Base-by-base conservation (phyloP, 2,888 invertebrate species). In the Pseudococcus longispinus region DNA sequence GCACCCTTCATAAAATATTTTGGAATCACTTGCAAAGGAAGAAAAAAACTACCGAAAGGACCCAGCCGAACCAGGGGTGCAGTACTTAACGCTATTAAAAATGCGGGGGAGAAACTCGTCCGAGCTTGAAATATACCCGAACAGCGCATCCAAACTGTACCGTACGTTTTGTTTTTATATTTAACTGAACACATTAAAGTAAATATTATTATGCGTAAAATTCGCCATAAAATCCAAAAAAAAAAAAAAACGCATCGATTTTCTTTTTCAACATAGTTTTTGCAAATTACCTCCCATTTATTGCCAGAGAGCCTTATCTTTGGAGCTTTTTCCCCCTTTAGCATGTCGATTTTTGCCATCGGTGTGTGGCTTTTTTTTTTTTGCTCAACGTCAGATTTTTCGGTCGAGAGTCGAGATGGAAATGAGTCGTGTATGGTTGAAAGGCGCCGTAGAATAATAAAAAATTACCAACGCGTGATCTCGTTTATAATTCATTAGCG, bases 191-290 rank as follows among this genome's bases (percentile, higher is more conserved):
- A 55, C 86, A 86, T 86, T 86, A 86, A 86, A 86, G 86, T 86
- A 86, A 86, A 86, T 86, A 86, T 86, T 86, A 86, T 86, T 86
- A 86, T 51, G 86, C 86, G 86, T 86, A 80, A 86, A 86, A 86
- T 86, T 86, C 55, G 77, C 44, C 86, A 86, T 86, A 86, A 86
- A 86, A 80, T 77, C 51, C 44, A 37, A 37, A 32, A n/a, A n/a
- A n/a, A n/a, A n/a, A n/a, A n/a, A n/a, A n/a, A 51, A 77, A 80
- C 74, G 77, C 80, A 77, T 86, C 51, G 86, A 86, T 86, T 60
- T 37, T 37, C 37, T 77, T 23, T 77, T 85, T 44, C 51, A 29
- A 32, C 86, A n/a, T 29, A 29, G 77, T 80, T 42, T 29, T 86
- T n/a, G 51, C 86, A 86, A 86, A 86, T 86, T 86, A 86, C 86